Percentiles rank a stretch among this genome's conserved stretches.
Conservation (phyloP, 1,140 invertebrate species). For the Euglossa dilemma region DNA sequence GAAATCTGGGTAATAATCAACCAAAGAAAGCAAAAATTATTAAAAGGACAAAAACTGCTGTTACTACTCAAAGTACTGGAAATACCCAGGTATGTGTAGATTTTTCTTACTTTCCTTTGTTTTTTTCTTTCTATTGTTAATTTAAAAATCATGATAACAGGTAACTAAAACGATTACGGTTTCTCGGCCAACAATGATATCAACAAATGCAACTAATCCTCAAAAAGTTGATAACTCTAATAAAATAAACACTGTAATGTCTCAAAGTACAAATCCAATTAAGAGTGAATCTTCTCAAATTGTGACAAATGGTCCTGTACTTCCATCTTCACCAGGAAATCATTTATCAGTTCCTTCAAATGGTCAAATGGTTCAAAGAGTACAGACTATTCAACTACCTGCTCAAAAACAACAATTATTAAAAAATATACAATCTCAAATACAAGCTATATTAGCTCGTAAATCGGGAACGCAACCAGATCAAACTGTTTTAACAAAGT, state of each 20-base stretch:
- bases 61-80: conserved; percentile 68
- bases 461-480: conserved; percentile 79
- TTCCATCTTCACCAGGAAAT: conserved; percentile 65
- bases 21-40: conserved; percentile 78
- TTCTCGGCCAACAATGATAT: conserved; percentile 69
- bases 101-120: conserved; percentile 14
- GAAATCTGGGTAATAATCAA: conserved; percentile 74
- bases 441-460: conserved; percentile 79
- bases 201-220: conserved; percentile 60
- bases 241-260: conserved; percentile 67
- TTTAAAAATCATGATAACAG: conserved; percentile 54
- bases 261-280: conserved; percentile 71
- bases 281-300: conserved; percentile 72
- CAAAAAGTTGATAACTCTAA: conserved; percentile 71
- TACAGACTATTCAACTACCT: conserved; percentile 78
- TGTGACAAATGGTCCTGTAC: conserved; percentile 69
- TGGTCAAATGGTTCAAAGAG: conserved; percentile 76
- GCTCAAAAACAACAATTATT: conserved; percentile 78
- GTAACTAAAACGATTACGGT: conserved; percentile 72
- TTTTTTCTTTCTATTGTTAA: conserved; percentile 1
- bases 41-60: conserved; percentile 75
- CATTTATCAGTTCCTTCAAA: conserved; percentile 72
- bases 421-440: conserved; percentile 82
- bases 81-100: conserved; percentile 65
- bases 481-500: conserved; percentile 78